Evolutionary conservation across 2,888 invertebrate species (phyloP), one percentile per base, ranked within the genome.

Genomic region (Philaethria dido): DNA sequence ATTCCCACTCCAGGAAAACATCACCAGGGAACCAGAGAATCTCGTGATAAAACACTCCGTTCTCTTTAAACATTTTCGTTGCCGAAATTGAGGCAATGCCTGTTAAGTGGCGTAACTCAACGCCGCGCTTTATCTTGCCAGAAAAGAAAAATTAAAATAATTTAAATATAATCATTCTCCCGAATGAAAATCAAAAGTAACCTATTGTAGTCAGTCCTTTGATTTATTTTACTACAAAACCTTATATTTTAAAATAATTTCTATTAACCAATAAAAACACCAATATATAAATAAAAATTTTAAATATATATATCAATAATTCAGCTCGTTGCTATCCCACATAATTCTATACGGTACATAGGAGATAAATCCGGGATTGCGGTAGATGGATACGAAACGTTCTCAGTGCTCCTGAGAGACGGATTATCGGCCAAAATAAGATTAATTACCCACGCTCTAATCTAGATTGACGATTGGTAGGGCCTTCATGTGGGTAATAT

Each of bases 351-450:
- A 60, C 25, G 60, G 62, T 64, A 73, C 68, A 69, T 77, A 76
- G 62, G 73, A 78, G 80, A 84, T 81, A 81, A 83, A 82, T 84
- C 79, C 77, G 69, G 80, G 81, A 77, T 80, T 77, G 71, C 72
- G 73, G 75, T 77, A 78, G 79, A 83, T 78, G 76, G 80, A 81
- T 81, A 79, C 72, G 71, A 66, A 73, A 73, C 68, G 69, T 61
- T 73, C 76, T 59, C 64, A 52, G 70, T 69, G 65, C 66, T 68
- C 77, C 72, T 77, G 78, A 77, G 79, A 84, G 82, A 83, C 78
- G 81, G 82, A 86, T 85, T 83, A 85, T 80, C 74, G 80, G 72
- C 75, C 78, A 77, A 84, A 84, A 82, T 80, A 81, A 85, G 87
- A 86, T 87, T 86, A 85, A 87, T 86, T 85, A 84, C 81, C 67